Percentiles rank a stretch among this genome's conserved stretches.
Conservation (phyloP, 2,113 vertebrate species). For the Ondatra zibethicus region DNA sequence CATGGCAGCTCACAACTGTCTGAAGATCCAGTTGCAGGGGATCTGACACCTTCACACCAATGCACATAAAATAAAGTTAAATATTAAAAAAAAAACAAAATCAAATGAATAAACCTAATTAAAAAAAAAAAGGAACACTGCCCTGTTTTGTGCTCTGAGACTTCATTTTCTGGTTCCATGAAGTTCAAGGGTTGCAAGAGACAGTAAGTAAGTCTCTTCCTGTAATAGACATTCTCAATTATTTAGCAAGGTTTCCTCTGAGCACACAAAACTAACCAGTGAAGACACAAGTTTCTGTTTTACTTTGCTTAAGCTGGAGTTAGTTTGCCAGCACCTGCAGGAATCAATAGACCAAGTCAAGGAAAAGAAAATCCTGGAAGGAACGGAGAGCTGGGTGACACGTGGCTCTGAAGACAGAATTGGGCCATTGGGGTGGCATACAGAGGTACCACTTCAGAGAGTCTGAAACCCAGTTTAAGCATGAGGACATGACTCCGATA, state of each 20-base stretch:
- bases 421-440: not conserved
- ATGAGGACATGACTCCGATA: not conserved
- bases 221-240: not conserved
- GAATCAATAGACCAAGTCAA: not conserved
- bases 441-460: not conserved
- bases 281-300: not conserved
- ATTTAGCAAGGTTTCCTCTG: not conserved
- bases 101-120: too few relatives aligned
- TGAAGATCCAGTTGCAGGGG: too few relatives aligned
- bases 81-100: too few relatives aligned
- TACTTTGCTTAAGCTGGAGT: not conserved
- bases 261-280: not conserved
- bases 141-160: too few relatives aligned
- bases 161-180: not conserved
- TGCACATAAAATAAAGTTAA: too few relatives aligned
- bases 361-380: not conserved
- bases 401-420: not conserved
- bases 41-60: too few relatives aligned
- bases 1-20: too few relatives aligned
- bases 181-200: not conserved
- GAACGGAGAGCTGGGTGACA: accelerated
- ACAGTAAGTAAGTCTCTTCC: not conserved
- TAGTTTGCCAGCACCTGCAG: not conserved
- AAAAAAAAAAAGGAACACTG: not conserved
- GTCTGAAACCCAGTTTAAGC: not conserved